A percentile compares a stretch with the other conserved stretches of the same genome.
phyloP scores from a whole-genome alignment of 2,888 invertebrate genomes.

The Eupithecia exiguata region DNA sequence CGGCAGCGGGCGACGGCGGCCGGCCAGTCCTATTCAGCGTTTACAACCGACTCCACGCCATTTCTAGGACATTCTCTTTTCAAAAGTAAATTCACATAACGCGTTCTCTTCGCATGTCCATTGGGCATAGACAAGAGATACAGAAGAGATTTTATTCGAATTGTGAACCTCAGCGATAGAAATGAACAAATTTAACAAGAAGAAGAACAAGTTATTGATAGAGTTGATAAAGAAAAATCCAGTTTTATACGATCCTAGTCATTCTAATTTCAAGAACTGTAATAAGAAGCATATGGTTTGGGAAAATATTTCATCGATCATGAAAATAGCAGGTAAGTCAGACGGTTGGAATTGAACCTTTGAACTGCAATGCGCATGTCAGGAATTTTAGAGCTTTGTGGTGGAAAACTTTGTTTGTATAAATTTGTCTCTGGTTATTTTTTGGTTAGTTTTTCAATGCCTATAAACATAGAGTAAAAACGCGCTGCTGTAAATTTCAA shows the following conservation, averaged over 20 bases:
- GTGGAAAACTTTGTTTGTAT: too few relatives aligned
- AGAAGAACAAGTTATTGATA: slow-evolving; percentile 34
- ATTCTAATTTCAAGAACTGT: slow-evolving; percentile 31
- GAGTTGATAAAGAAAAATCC: slow-evolving; percentile 33
- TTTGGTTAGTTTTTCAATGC: too few relatives aligned
- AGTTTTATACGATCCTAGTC: slow-evolving; percentile 32
- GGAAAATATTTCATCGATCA: slow-evolving; percentile 33
- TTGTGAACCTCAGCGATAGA: neutral
- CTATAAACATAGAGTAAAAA: too few relatives aligned
- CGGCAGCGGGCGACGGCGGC: slow-evolving; percentile 22
- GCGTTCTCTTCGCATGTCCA: neutral
- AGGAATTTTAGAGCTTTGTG: too few relatives aligned
- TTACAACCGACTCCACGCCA: slow-evolving; percentile 8
- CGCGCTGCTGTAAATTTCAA: too few relatives aligned
- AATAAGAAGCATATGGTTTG: slow-evolving; percentile 36
- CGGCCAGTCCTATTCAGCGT: slow-evolving; percentile 13
- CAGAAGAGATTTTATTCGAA: neutral
- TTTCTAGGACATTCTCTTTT: neutral
- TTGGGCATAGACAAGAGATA: neutral
- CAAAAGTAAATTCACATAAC: neutral
- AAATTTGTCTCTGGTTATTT: too few relatives aligned
- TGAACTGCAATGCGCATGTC: too few relatives aligned
- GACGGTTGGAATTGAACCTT: too few relatives aligned
- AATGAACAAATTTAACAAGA: slow-evolving; percentile 32
- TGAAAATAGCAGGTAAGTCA: slow-evolving; percentile 26